Base-by-base conservation (phyloP, 2,797 vertebrate species). In the Anableps anableps region DNA sequence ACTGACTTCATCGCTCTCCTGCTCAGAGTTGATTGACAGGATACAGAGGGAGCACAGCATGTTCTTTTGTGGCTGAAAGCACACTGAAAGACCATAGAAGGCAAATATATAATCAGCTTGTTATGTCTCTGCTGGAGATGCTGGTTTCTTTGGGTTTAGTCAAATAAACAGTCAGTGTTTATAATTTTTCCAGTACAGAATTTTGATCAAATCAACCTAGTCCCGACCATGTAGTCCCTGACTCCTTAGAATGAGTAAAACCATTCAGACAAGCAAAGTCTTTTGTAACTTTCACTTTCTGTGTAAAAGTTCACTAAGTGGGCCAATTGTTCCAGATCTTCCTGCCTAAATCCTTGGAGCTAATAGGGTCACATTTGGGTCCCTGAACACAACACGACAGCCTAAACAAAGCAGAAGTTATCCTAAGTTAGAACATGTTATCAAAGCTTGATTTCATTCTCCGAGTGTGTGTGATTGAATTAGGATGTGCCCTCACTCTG, bases 391-490 rank as follows among this genome's bases (percentile, higher is more conserved):
- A 77, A 78, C 66, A 79, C 19, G 68, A 78, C 86, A 85, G 73
- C 77, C 83, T 68, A 74, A 89, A 90, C 81, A 86, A 88, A 85
- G 85, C 85, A 83, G 83, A 88, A 87, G 85, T 85, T 91, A 74
- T 80, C 78, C 80, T 70, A 82, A 91, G 83, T 92, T 90, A 86
- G 80, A 62, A 23, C 86, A 31, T 50, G 68, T 93, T 92, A 91
- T 64, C 79, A 76, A 88, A 88, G 91, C 92, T 86, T 92, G 88
- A 90, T 88, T 90, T 92, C 80, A 88, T 85, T 81, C 80, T 66
- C 81, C 48, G 79, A 82, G 81, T 82, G 81, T 86, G 84, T 85
- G 87, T 85, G 91, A 92, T 92, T 92, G 87, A 85, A 92, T 94
- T 88, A 92, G 84, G 89, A 74, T 83, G 83, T 72, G 80, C 85